A percentile compares a stretch with the other conserved stretches of the same genome.
Conservation (phyloP, 2,888 invertebrate genomes). For the Gari tellinella region DNA sequence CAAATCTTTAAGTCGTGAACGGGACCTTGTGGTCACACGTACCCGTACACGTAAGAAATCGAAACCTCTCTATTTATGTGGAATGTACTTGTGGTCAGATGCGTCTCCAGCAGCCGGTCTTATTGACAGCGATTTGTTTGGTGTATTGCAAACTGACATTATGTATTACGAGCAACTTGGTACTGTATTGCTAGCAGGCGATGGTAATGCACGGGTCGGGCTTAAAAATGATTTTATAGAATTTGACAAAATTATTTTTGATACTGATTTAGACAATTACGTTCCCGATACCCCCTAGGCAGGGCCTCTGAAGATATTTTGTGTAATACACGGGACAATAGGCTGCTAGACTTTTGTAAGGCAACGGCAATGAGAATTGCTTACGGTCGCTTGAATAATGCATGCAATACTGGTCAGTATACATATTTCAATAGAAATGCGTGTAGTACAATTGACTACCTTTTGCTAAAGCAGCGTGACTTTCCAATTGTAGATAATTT, state of each 20-base stretch:
- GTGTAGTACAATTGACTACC: slow-evolving; percentile 4
- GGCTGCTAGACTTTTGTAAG: slow-evolving; percentile 3
- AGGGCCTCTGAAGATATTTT: not conserved
- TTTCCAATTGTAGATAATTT: not conserved
- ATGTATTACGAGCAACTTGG: not conserved
- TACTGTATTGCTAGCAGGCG: slow-evolving; percentile 1
- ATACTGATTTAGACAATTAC: slow-evolving; percentile 3
- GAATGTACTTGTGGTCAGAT: slow-evolving; percentile 1
- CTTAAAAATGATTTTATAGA: not conserved
- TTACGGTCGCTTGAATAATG: slow-evolving; percentile 3
- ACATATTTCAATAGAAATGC: not conserved
- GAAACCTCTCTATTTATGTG: too few relatives aligned
- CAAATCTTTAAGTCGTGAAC: too few relatives aligned
- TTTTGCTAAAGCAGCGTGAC: not conserved
- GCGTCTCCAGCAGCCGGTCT: not conserved
- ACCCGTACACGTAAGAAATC: too few relatives aligned
- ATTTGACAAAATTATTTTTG: not conserved
- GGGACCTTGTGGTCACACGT: too few relatives aligned
- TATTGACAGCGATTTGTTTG: not conserved
- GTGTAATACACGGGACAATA: not conserved
- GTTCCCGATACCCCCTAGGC: not conserved
- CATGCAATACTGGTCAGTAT: not conserved
- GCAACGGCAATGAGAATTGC: slow-evolving; percentile 1
- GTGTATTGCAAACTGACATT: not conserved
- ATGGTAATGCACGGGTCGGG: not conserved